These are phyloP conservation scores for Odontomyia ornata DNA, from an alignment of 2,888 invertebrate species.

Conservation along the genomic window DNA sequence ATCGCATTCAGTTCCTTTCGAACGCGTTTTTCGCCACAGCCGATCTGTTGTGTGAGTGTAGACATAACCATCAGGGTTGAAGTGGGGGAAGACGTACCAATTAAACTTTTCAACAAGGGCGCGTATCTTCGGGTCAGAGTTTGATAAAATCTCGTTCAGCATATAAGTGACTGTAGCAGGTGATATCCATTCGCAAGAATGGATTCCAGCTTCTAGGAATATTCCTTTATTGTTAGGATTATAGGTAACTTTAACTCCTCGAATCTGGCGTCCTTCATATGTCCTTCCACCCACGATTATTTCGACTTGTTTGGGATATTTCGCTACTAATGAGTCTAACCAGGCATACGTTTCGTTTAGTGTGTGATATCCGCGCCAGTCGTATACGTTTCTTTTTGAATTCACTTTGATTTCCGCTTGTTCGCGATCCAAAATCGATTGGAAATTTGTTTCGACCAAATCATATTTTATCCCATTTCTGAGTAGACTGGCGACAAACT, in stretches of 20 bases:
- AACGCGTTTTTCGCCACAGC: conserved; percentile 76
- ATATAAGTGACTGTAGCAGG: conserved; percentile 66
- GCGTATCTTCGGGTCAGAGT: conserved; percentile 59
- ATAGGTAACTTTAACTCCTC: conserved; percentile 57
- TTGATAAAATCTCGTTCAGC: conserved; percentile 66
- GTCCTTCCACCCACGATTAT: conserved; percentile 64
- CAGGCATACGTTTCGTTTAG: conserved; percentile 64
- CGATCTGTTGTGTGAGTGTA: conserved; percentile 69
- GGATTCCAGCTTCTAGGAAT: conserved; percentile 59
- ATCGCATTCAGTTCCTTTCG: conserved; percentile 65
- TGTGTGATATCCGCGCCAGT: conserved; percentile 53
- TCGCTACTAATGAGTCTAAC: conserved; percentile 64
- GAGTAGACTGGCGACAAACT: conserved; percentile 28
- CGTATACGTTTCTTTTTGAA: conserved; percentile 54
- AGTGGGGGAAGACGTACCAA: conserved; percentile 74
- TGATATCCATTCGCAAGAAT: conserved; percentile 66
- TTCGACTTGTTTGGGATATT: conserved; percentile 63
- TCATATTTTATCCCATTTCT: conserved; percentile 28
- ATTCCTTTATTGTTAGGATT: conserved; percentile 58
- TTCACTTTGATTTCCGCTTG: background rate
- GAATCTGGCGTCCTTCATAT: conserved; percentile 65
- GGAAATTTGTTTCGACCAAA: conserved; percentile 40
- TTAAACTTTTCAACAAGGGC: conserved; percentile 66
- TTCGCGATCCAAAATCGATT: conserved; percentile 40
- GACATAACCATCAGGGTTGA: conserved; percentile 78